phyloP scores from a whole-genome alignment of 2,888 invertebrate species.

The Laothoe populi region DNA sequence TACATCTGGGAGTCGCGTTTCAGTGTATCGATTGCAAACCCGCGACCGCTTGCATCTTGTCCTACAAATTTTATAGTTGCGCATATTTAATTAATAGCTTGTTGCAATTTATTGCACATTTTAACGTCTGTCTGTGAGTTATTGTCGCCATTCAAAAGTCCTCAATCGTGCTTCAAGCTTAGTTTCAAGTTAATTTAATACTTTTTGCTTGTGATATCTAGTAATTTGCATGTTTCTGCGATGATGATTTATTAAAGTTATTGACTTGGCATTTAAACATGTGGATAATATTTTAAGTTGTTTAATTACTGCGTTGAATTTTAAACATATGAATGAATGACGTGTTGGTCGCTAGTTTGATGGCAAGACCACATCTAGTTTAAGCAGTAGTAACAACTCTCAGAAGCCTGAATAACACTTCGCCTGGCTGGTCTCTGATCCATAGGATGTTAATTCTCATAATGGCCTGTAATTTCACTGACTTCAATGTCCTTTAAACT shows the following conservation, averaged over 20 bases:
- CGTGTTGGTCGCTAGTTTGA: too few relatives aligned
- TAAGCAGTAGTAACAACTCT: too few relatives aligned
- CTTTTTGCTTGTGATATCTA: constrained; percentile 9
- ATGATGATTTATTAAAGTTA: constrained; percentile 8
- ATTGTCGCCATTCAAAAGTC: constrained; percentile 19
- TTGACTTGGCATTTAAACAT: constrained; percentile 6
- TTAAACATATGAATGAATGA: too few relatives aligned
- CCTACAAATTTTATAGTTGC: constrained; percentile 51
- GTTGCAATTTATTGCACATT: constrained; percentile 38
- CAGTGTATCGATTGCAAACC: background rate
- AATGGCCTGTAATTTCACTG: too few relatives aligned
- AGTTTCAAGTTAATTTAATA: background rate
- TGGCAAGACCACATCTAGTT: too few relatives aligned
- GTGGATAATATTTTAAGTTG: background rate
- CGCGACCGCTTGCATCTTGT: constrained; percentile 39
- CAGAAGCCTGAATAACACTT: too few relatives aligned
- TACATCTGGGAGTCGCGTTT: background rate
- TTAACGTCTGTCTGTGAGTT: constrained; percentile 22
- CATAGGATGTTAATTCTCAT: too few relatives aligned
- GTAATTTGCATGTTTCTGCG: constrained; percentile 16
- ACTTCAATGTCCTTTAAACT: too few relatives aligned
- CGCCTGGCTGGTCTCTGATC: too few relatives aligned
- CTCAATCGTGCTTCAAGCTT: constrained; percentile 2
- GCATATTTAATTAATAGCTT: constrained; percentile 62
- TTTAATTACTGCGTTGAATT: background rate